Evolutionary conservation across 2,113 vertebrate genomes (phyloP), one percentile per base, ranked within the genome.

Genomic region (Equus przewalskii): DNA sequence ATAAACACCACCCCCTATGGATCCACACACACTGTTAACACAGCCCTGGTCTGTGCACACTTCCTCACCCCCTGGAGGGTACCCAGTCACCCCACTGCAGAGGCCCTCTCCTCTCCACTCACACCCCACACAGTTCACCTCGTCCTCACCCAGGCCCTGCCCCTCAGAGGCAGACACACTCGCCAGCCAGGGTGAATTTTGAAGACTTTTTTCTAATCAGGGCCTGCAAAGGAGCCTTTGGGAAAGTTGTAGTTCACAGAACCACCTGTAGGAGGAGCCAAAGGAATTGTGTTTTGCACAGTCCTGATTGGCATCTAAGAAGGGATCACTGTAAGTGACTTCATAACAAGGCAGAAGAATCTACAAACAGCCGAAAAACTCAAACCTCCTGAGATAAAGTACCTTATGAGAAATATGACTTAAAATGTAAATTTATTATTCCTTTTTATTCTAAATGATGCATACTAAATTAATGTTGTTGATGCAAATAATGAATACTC

Each of bases 261-360:
- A 15, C 0, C 13, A 3, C 95, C 97, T 80, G 69, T 67, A 94
- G 97, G 64, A 24, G 96, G 95, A 83, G 89, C 85, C 85, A 89
- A 51, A 94, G 49, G 46, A 87, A 60, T 7, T 36, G n/a, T 33
- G 24, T 94, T 88, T 76, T 65, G 51, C 33, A 14, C 21, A 82
- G 41, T 36, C 62, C 60, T 6, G 49, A 92, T 3, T 14, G 33
- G 49, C 13, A 0, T 78, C 64, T 11, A 7, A 15, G 24, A 56
- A 26, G 8, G 12, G 73, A 22, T 30, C 5, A 0, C 62, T 19
- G 30, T 18, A 65, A 83, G 5, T 64, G 67, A 51, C 54, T 58
- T 49, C 3, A 6, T 13, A 51, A 75, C 15, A 75, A 89, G 2
- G 16, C 72, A 30, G 56, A 88, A 33, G 65, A 58, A 51, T 36